phyloP scores from a whole-genome alignment of 2,797 vertebrate species.

The Mus minutoides region DNA sequence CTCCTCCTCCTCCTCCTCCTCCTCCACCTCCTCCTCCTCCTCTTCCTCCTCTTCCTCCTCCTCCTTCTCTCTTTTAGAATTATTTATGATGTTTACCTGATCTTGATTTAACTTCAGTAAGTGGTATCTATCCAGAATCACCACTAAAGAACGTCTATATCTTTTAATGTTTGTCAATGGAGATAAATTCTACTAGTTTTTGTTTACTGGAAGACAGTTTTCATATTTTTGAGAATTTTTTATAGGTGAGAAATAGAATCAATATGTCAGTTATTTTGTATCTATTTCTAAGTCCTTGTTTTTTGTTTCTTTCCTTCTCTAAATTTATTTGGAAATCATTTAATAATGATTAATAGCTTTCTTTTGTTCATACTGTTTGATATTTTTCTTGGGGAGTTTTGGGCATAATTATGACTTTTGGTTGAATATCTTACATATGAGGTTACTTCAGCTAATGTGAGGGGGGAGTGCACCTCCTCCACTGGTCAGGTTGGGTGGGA shows the following conservation, averaged over 20 bases:
- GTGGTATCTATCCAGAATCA: background rate
- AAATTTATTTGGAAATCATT: background rate
- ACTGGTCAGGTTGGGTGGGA: background rate
- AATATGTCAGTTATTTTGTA: background rate
- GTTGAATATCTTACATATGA: background rate
- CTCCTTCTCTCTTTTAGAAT: background rate
- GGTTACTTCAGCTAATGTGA: background rate
- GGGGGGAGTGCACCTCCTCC: background rate
- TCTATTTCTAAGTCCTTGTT: background rate
- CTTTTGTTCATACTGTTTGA: background rate
- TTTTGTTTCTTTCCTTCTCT: background rate
- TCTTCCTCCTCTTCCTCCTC: rapidly evolving
- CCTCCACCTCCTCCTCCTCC: rapidly evolving
- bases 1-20: rapidly evolving
- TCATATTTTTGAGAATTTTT: background rate
- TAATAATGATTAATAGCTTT: background rate
- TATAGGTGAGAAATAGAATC: background rate
- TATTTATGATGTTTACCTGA: background rate
- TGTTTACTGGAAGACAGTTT: background rate
- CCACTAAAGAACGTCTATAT: background rate
- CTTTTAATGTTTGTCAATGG: background rate
- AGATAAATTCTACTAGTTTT: slow-evolving; percentile 1
- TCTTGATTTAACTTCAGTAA: background rate
- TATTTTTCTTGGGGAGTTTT: background rate
- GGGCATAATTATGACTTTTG: background rate